These are phyloP conservation scores for Zosterops japonicus DNA, from an alignment of 2,113 vertebrate genomes.

Conservation along the genomic window DNA sequence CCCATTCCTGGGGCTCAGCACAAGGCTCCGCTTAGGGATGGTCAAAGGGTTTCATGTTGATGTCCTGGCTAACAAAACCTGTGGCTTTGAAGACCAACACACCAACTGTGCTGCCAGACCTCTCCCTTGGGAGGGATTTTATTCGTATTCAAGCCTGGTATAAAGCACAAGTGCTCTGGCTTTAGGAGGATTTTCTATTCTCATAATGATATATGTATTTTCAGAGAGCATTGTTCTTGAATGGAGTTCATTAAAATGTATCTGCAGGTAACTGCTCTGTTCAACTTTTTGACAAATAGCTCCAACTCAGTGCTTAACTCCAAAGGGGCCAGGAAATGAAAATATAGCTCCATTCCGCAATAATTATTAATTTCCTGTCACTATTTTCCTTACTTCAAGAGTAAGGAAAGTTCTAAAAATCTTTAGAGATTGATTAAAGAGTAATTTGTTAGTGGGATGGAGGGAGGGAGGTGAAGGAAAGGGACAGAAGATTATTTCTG, in stretches of 20 bases:
- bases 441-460: not conserved
- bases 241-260: not conserved
- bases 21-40: fast-evolving
- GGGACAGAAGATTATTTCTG: slow-evolving; percentile 20
- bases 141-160: not conserved
- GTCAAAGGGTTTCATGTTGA: not conserved
- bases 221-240: not conserved
- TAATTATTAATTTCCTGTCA: slow-evolving; percentile 64
- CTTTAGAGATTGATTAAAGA: slow-evolving; percentile 43
- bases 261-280: slow-evolving; percentile 5
- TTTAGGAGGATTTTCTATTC: slow-evolving; percentile 13
- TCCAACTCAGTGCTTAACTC: not conserved
- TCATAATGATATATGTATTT: not conserved
- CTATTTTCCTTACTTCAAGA: slow-evolving; percentile 48
- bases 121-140: not conserved
- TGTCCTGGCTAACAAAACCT: not conserved
- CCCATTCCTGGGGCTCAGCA: not conserved
- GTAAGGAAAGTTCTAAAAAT: slow-evolving; percentile 25
- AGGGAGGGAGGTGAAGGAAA: not conserved
- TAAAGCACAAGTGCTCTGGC: not conserved
- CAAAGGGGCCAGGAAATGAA: slow-evolving; percentile 41
- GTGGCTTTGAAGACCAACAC: not conserved
- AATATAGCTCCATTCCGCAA: slow-evolving; percentile 39
- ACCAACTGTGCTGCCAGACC: not conserved
- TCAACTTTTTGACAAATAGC: slow-evolving; percentile 5